These are phyloP conservation scores for Cardiocondyla obscurior DNA, from an alignment of 1,140 invertebrate species.

Conservation along the genomic window DNA sequence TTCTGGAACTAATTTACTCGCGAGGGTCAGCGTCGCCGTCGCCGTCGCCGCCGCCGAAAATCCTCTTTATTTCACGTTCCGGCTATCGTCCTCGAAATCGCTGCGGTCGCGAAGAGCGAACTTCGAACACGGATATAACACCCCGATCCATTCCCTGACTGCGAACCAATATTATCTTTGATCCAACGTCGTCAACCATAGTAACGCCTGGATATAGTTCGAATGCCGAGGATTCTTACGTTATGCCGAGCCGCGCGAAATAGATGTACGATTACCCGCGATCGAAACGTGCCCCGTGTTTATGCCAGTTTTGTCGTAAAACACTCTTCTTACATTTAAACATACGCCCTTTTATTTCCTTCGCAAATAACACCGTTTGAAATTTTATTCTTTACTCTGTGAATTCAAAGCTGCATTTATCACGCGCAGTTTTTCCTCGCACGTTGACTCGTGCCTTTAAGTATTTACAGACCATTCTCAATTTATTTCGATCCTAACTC, in stretches of 20 bases:
- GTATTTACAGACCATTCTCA: neutral
- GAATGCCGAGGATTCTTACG: conserved; percentile 38
- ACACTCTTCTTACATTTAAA: neutral
- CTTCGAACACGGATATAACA: conserved; percentile 48
- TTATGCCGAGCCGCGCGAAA: neutral
- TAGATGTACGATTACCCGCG: conserved; percentile 19
- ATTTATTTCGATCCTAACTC: neutral
- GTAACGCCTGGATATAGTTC: conserved; percentile 31
- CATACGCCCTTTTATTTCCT: neutral
- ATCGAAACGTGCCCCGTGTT: conserved; percentile 5
- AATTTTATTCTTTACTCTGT: neutral
- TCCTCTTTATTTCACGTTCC: conserved; percentile 60
- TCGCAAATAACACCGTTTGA: neutral
- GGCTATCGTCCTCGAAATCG: conserved; percentile 46
- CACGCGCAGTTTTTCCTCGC: neutral
- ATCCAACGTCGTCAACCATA: conserved; percentile 46
- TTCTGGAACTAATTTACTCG: conserved; percentile 75
- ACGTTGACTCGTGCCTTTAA: too few relatives aligned
- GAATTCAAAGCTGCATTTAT: neutral
- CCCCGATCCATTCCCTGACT: conserved; percentile 43
- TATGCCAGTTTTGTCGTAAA: neutral
- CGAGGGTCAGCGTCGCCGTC: conserved; percentile 40
- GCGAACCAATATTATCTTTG: conserved; percentile 54
- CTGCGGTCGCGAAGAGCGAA: conserved; percentile 47
- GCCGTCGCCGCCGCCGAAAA: conserved; percentile 16